These are phyloP conservation scores for Hydrolagus affinis DNA, from an alignment of 2,113 vertebrate genomes.

Conservation along the genomic window DNA sequence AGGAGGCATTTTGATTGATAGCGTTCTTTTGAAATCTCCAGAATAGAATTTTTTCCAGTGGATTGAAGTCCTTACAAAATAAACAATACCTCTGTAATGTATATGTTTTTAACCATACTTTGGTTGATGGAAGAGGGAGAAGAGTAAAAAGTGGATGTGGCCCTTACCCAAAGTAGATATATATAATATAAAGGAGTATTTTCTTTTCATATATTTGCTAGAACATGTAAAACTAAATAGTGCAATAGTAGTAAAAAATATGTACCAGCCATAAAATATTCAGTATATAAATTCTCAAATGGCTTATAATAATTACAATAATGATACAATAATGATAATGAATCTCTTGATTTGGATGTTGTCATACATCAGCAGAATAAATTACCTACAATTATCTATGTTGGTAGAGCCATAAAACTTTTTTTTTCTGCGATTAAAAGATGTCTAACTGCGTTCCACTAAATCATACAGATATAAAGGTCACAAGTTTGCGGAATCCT, in stretches of 20 bases:
- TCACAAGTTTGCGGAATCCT: too few species aligned
- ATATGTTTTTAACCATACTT: too few species aligned
- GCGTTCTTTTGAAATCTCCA: neutral
- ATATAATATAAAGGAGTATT: neutral
- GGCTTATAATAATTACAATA: slow-evolving; percentile 17
- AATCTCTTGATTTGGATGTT: neutral
- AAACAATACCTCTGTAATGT: too few species aligned
- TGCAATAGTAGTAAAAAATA: neutral
- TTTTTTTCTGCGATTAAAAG: too few species aligned
- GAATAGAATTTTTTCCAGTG: too few species aligned
- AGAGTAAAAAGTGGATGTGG: too few species aligned
- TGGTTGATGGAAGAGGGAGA: too few species aligned
- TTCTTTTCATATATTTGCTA: neutral
- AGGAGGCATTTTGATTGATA: neutral
- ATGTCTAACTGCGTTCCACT: too few species aligned
- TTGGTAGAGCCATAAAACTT: too few species aligned
- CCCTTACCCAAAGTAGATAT: neutral
- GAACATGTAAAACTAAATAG: slow-evolving; percentile 2
- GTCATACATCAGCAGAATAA: neutral
- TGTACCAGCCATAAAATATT: neutral
- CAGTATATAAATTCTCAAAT: neutral
- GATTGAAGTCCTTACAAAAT: too few species aligned
- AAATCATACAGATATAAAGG: too few species aligned
- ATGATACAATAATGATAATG: neutral
- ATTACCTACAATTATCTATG: too few species aligned